Evolutionary conservation across 2,888 invertebrate species (phyloP), one percentile per base, ranked within the genome.

Genomic region (Eudasyphora cyanicolor): DNA sequence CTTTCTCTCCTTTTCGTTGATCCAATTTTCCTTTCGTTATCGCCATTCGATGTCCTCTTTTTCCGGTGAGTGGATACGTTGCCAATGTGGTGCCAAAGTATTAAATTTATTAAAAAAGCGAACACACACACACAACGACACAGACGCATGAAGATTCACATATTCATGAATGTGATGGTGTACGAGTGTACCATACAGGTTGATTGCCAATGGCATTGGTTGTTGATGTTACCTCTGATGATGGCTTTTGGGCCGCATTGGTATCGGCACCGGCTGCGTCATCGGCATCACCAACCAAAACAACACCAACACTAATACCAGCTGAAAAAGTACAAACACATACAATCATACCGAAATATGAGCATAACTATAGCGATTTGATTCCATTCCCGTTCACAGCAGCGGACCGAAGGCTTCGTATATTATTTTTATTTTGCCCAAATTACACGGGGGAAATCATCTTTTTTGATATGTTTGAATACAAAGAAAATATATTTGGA

Each of bases 1-100:
- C 14, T 21, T 67, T 67, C 38, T n/a, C n/a, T n/a, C 29, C 21
- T 67, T 67, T 67, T 42, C 38, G 35, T 67, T 75, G 78, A 76
- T 81, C 67, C 76, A 81, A 73, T 81, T 84, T 84, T 84, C 78
- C 84, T 84, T 84, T 84, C 84, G 67, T 84, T 81, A 76, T 76
- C 76, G 21, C 35, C 76, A 38, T 76, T 64, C 64, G 35, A 35
- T 77, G 54, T 38, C 51, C 45, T 29, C 38, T 54, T 77, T 45
- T 71, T 64, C 75, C 84, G 78, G 75, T 69, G 75, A 84, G 75
- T 81, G n/a, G 84, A 35, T 38, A 74, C 51, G 75, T 78, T 75
- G 74, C 49, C 81, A 84, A 78, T 84, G 75, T 81, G 84, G 70
- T 84, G 81, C 75, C 81, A 81, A 78, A 81, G 84, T 84, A 84